Percentiles rank a stretch among this genome's conserved stretches.
phyloP scores from a whole-genome alignment of 2,888 invertebrate species.

The Stenichneumon culpator region DNA sequence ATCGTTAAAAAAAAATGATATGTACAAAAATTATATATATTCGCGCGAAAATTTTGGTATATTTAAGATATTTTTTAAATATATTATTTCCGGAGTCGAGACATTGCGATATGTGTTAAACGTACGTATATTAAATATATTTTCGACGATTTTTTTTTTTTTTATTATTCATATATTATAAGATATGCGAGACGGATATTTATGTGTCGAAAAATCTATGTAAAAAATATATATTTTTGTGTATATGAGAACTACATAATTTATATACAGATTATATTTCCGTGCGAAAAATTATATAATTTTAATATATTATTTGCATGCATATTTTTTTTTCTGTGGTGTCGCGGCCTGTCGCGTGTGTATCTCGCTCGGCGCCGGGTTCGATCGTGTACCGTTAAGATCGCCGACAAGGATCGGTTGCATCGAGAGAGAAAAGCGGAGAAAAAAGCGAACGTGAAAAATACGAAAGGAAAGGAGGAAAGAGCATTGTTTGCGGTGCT shows the following conservation, averaged over 20 bases:
- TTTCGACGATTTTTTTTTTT: background rate
- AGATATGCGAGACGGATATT: background rate
- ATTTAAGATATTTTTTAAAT: too few species aligned
- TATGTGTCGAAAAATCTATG: background rate
- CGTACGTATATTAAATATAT: background rate
- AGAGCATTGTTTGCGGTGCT: slow-evolving; percentile 33
- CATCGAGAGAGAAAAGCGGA: slow-evolving; percentile 21
- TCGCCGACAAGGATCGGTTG: background rate
- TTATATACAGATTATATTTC: too few species aligned
- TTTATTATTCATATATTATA: background rate
- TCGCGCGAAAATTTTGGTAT: too few species aligned
- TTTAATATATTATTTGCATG: too few species aligned
- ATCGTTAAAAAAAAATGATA: background rate
- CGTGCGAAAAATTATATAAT: too few species aligned
- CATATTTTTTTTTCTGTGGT: too few species aligned
- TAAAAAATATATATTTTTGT: background rate
- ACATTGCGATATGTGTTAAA: slow-evolving; percentile 5
- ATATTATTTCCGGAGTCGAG: background rate
- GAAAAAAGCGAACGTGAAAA: slow-evolving; percentile 23
- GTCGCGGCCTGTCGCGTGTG: too few species aligned
- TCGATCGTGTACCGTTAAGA: background rate
- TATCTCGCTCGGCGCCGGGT: background rate
- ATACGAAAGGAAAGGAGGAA: slow-evolving; percentile 56
- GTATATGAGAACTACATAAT: background rate
- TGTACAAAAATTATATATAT: background rate